Evolutionary conservation across 1,140 invertebrate genomes (phyloP).

Genomic region (Drosophila yakuba): DNA sequence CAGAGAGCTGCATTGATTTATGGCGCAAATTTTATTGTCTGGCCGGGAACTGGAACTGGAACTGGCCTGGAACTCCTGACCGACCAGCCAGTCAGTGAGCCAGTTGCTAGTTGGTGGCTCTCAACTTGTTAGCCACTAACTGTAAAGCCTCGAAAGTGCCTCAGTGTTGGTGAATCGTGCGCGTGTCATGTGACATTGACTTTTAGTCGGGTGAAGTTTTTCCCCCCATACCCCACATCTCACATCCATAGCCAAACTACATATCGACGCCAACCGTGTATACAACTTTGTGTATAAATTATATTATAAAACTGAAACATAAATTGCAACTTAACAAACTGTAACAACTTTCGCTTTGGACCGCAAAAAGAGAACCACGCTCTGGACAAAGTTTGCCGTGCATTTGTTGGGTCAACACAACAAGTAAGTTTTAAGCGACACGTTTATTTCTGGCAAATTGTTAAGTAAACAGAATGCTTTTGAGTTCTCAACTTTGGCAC

Average conservation of each 20-base stretch:
- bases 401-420: conserved; percentile 57
- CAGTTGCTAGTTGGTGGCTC: conserved; percentile 35
- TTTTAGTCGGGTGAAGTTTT: conserved; percentile 17
- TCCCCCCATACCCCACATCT: background rate
- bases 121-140: conserved; percentile 74
- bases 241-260: background rate
- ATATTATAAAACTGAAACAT: conserved; percentile 39
- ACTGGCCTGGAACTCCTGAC: conserved; percentile 45
- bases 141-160: conserved; percentile 67
- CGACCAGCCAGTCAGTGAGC: background rate
- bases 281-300: conserved; percentile 48
- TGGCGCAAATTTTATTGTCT: conserved; percentile 82
- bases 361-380: conserved; percentile 18
- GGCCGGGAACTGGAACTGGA: conserved; percentile 52
- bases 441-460: conserved; percentile 36
- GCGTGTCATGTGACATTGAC: conserved; percentile 66
- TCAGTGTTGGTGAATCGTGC: conserved; percentile 73
- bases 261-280: conserved; percentile 9
- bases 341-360: conserved; percentile 42
- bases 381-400: conserved; percentile 26
- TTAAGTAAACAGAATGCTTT: conserved; percentile 15
- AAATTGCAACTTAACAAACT: conserved; percentile 39
- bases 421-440: conserved; percentile 56
- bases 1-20: conserved; percentile 78
- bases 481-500: background rate